Percentiles rank a stretch among this genome's conserved stretches.
Conservation (phyloP, 2,113 vertebrate genomes). For the Merops nubicus region DNA sequence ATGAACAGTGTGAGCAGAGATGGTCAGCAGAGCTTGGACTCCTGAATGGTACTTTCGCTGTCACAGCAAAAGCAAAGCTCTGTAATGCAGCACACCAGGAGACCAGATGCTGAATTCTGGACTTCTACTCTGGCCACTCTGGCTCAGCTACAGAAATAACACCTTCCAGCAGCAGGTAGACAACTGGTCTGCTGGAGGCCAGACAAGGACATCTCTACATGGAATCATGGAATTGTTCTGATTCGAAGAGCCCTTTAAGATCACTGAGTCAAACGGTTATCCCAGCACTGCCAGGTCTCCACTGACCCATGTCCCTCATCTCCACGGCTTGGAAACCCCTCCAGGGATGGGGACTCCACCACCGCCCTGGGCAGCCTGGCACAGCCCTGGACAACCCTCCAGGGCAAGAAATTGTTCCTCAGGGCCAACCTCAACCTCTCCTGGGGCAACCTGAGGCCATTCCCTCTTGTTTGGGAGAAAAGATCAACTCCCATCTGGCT, state of each 20-base stretch:
- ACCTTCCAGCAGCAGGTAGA: neutral
- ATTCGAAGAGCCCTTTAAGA: neutral
- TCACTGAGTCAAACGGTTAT: neutral
- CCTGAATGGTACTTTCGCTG: neutral
- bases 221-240: neutral
- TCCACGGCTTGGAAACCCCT: too few relatives aligned
- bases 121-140: too few relatives aligned
- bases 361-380: too few relatives aligned
- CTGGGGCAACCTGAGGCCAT: too few relatives aligned
- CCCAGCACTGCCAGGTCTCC: neutral
- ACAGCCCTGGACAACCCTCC: too few relatives aligned
- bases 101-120: fast-evolving
- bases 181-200: neutral
- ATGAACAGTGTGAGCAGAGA: neutral
- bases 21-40: neutral
- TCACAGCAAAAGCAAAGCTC: neutral
- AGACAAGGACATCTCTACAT: neutral
- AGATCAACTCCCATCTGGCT: too few relatives aligned
- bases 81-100: neutral
- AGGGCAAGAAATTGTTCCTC: too few relatives aligned
- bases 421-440: too few relatives aligned
- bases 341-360: too few relatives aligned
- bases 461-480: too few relatives aligned
- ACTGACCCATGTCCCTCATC: neutral
- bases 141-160: neutral